Conservation (phyloP, 2,113 vertebrate genomes). For the Ginglymostoma cirratum region DNA sequence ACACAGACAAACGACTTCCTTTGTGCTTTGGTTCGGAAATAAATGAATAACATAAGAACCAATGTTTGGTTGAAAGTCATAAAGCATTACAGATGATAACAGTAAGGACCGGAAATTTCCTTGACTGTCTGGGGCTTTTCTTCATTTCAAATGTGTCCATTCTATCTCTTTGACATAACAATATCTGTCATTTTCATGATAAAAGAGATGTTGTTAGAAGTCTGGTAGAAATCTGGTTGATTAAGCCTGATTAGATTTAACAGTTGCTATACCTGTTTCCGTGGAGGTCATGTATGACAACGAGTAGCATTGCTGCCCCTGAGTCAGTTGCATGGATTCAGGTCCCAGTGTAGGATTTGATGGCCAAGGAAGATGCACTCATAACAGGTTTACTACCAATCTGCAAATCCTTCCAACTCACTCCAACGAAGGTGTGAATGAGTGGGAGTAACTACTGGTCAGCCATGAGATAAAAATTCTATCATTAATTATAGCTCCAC, state of each 20-base stretch:
- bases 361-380: neutral
- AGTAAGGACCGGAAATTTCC: neutral
- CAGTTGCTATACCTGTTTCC: too few species aligned
- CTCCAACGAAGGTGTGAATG: neutral
- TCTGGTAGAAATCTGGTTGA: neutral
- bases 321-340: neutral
- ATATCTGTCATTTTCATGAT: neutral
- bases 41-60: neutral
- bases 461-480: neutral
- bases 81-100: neutral
- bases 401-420: neutral
- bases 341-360: neutral
- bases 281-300: neutral
- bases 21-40: neutral
- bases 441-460: neutral
- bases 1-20: constrained; percentile 31
- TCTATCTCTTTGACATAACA: neutral
- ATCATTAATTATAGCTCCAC: neutral
- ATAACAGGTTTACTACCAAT: neutral
- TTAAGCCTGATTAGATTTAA: neutral
- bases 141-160: neutral
- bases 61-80: neutral
- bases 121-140: neutral
- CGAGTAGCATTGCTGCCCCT: too few species aligned
- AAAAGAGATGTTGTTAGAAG: neutral